phyloP scores from a whole-genome alignment of 2,888 invertebrate species.

The Amblyteles armatorius region DNA sequence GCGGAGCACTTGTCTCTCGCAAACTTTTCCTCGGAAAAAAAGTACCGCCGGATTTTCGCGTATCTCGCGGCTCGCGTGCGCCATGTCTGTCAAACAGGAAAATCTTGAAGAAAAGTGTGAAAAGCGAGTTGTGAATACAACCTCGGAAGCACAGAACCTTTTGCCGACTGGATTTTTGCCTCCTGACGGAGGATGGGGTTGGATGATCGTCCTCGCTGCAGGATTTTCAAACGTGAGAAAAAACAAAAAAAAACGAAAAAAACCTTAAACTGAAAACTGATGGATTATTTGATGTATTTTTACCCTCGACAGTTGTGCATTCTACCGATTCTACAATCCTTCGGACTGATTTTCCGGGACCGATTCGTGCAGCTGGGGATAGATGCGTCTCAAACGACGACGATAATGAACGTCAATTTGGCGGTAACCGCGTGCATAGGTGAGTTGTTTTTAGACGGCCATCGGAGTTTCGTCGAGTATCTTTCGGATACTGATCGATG shows the following conservation, averaged over 20 bases:
- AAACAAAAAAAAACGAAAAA: neutral
- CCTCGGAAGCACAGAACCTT: constrained; percentile 38
- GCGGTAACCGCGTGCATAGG: constrained; percentile 90
- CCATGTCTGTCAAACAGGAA: constrained; percentile 33
- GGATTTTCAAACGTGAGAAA: constrained; percentile 90
- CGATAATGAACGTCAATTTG: constrained; percentile 90
- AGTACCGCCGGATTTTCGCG: neutral
- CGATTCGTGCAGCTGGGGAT: constrained; percentile 87
- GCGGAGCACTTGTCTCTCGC: constrained; percentile 7
- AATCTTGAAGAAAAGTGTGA: constrained; percentile 19
- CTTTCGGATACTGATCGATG: neutral
- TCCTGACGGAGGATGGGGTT: constrained; percentile 93
- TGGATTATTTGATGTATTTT: neutral
- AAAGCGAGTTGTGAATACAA: neutral
- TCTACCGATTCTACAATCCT: constrained; percentile 90
- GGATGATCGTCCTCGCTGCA: constrained; percentile 90
- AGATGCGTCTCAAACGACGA: constrained; percentile 89
- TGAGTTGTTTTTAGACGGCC: constrained; percentile 79
- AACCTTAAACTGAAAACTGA: neutral
- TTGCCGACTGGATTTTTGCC: constrained; percentile 86
- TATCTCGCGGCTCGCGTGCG: neutral
- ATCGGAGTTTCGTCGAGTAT: neutral
- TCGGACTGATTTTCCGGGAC: constrained; percentile 90
- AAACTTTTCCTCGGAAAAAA: neutral
- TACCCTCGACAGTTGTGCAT: constrained; percentile 87